Base-by-base conservation (phyloP, 1,140 invertebrate species). In the Drosophila navojoa region DNA sequence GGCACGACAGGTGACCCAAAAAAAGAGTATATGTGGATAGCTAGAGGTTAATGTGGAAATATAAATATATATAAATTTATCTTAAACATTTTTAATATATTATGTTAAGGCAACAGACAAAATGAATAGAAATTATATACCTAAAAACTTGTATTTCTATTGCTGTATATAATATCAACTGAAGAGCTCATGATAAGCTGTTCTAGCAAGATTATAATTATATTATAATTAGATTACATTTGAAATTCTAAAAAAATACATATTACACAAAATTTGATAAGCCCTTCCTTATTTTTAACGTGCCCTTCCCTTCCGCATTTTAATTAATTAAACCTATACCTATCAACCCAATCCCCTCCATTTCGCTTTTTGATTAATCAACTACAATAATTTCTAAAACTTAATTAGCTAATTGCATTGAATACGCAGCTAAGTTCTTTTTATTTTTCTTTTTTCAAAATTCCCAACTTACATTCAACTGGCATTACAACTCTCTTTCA, bases 351-450 rank as follows among this genome's bases (percentile, higher is more conserved):
- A 38, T 3, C 35, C 35, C 2, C 11, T 38, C 10, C 11, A 10
- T 11, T 38, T 3, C 6, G n/a, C n/a, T 16, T 45, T 45, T 45
- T 9, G 3, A 16, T 45, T 16, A 44, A 5, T 44, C 6, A 44
- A 1, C 7, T 15, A 44, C 3, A 44, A 3, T 16, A 16, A 5
- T 49, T 49, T 49, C 5, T 29, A 29, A 52, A 29, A 52, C 22
- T n/a, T 29, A 27, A 52, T 52, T 45, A 45, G 15, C 42, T 45
- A 49, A 49, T 22, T 49, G 10, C 19, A 49, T 47, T 47, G 16
- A 22, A 47, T 9, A 22, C 4, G 2, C 1, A 15, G 1, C n/a
- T 6, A 15, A 29, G 15, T n/a, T 13, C 3, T 15, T n/a, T 29
- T 32, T 52, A 2, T n/a, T 29, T 32, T 52, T 5, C 3, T 22